These are phyloP conservation scores for Drosophila dunni DNA, from an alignment of 1,140 invertebrate genomes.

Conservation along the genomic window DNA sequence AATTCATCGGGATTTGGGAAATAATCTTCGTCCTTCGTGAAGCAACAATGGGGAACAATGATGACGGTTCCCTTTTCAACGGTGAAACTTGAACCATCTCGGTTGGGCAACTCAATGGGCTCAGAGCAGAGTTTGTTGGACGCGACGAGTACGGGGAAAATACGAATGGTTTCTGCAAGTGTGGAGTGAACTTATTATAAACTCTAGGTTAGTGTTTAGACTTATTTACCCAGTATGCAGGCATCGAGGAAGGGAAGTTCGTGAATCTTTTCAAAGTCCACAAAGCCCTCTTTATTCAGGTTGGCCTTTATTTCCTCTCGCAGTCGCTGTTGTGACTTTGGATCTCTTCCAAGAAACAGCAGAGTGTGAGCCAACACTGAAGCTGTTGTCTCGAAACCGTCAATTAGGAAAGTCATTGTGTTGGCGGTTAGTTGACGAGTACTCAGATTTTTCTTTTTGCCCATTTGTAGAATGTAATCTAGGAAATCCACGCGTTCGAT, in stretches of 20 bases:
- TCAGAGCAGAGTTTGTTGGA: slow-evolving; percentile 66
- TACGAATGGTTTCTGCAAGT: slow-evolving; percentile 55
- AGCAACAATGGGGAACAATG: slow-evolving; percentile 85
- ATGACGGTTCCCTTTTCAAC: slow-evolving; percentile 85
- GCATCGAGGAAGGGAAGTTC: slow-evolving; percentile 74
- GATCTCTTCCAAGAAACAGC: slow-evolving; percentile 54
- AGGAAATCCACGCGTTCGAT: slow-evolving; percentile 80
- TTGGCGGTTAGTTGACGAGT: slow-evolving; percentile 45
- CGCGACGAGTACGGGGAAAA: slow-evolving; percentile 47
- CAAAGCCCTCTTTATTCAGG: slow-evolving; percentile 41
- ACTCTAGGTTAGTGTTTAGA: not conserved
- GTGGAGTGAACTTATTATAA: not conserved
- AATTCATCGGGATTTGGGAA: slow-evolving; percentile 89
- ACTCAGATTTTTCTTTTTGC: slow-evolving; percentile 63
- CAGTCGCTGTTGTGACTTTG: slow-evolving; percentile 50
- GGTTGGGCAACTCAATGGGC: slow-evolving; percentile 58
- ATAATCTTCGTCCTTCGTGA: slow-evolving; percentile 87
- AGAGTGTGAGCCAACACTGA: slow-evolving; percentile 49
- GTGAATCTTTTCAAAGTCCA: slow-evolving; percentile 62
- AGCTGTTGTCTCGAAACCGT: slow-evolving; percentile 80
- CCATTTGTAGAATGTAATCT: slow-evolving; percentile 79
- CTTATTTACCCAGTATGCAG: slow-evolving; percentile 60
- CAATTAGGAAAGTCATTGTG: slow-evolving; percentile 73
- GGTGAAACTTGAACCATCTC: slow-evolving; percentile 47
- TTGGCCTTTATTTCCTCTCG: slow-evolving; percentile 76